phyloP scores from a whole-genome alignment of 2,797 vertebrate species.

The Margarornis squamiger region DNA sequence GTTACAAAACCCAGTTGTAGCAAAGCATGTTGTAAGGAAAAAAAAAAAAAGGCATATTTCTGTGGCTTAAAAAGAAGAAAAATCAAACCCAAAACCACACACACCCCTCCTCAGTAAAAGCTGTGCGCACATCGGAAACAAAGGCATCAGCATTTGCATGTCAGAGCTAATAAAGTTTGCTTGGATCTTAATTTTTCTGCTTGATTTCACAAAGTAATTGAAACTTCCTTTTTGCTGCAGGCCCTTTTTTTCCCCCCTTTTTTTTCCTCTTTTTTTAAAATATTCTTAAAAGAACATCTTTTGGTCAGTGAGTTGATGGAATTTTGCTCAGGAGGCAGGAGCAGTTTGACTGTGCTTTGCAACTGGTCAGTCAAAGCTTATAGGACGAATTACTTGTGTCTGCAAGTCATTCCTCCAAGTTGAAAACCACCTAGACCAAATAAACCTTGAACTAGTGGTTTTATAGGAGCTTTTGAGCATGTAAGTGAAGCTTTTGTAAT shows the following conservation, averaged over 20 bases:
- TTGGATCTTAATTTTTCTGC: constrained; percentile 83
- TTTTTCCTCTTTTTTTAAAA: background rate
- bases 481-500: constrained; percentile 57
- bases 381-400: constrained; percentile 46
- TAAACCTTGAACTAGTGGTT: constrained; percentile 47
- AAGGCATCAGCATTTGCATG: constrained; percentile 74
- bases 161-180: constrained; percentile 81
- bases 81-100: background rate
- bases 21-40: background rate
- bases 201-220: constrained; percentile 83
- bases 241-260: background rate
- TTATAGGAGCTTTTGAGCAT: constrained; percentile 40
- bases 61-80: constrained; percentile 42
- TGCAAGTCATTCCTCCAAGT: constrained; percentile 41
- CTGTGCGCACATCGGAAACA: constrained; percentile 58
- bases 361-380: constrained; percentile 35
- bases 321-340: constrained; percentile 62
- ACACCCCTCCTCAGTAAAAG: constrained; percentile 26
- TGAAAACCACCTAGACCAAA: constrained; percentile 53
- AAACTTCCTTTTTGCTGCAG: constrained; percentile 78
- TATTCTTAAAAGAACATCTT: constrained; percentile 73
- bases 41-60: background rate
- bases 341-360: background rate
- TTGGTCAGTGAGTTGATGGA: constrained; percentile 73
- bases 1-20: background rate